Conservation (phyloP, 2,797 vertebrate genomes). For the Odontamblyopus lacepedii region DNA sequence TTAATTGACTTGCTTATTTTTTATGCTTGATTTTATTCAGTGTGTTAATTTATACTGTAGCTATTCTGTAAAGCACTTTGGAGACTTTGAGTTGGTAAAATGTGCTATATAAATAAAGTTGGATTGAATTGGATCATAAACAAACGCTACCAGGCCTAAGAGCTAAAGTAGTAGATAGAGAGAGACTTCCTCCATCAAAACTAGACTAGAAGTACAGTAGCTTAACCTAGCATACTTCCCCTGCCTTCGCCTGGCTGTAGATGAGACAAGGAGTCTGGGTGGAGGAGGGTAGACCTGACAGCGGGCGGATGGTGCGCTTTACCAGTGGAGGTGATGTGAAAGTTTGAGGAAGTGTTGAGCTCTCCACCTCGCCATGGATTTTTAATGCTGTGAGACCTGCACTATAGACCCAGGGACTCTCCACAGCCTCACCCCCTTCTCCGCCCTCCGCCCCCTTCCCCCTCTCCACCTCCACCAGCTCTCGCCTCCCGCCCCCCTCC, state of each 20-base stretch:
- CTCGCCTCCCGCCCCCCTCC: constrained; percentile 10
- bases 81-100: too few relatives aligned
- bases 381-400: constrained; percentile 77
- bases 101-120: too few relatives aligned
- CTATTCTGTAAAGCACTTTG: too few relatives aligned
- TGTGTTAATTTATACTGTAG: too few relatives aligned
- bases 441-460: constrained; percentile 54
- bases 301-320: constrained; percentile 29
- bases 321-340: constrained; percentile 42
- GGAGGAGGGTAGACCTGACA: constrained; percentile 34
- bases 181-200: not conserved
- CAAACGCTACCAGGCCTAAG: not conserved
- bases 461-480: constrained; percentile 50
- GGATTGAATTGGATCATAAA: too few relatives aligned
- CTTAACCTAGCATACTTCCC: not conserved
- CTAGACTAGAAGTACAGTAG: not conserved
- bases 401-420: constrained; percentile 45
- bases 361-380: constrained; percentile 75
- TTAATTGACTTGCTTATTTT: too few relatives aligned
- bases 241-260: not conserved
- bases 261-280: constrained; percentile 6
- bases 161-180: not conserved
- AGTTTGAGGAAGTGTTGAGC: constrained; percentile 56
- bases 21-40: too few relatives aligned
- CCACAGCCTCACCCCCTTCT: constrained; percentile 19